Base-by-base conservation (phyloP, 2,888 invertebrate species). In the Blastobasis lacticolella region DNA sequence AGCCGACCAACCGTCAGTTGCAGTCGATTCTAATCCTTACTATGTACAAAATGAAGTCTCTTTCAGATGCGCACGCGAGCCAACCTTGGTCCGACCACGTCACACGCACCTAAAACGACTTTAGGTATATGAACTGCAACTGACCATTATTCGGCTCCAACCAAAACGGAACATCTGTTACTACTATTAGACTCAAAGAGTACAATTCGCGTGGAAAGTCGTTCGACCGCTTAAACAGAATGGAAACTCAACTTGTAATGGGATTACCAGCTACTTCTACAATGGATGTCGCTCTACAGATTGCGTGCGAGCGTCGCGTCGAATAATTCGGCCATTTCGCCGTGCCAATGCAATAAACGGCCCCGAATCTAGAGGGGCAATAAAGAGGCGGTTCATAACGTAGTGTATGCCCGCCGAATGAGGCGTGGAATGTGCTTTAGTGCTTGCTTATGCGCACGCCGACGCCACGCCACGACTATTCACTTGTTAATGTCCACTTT, bases 281-380 rank as follows among this genome's bases (percentile, higher is more conserved):
- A 23, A 23, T 23, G 23, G 23, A 23, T 23, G 23, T 23, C 23
- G 23, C 23, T 23, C 23, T 50, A 59, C 49, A 58, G 48, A 55
- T 59, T 56, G 60, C 57, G 62, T 45, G 57, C 49, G 58, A 56
- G 59, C 63, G 60, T 57, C 63, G 58, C 61, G 52, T 61, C 62
- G 63, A 64, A 70, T 70, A 69, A 65, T 69, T 67, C 58, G 42
- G 49, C 67, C 63, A 62, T 64, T 66, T 63, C 57, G 52, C 53
- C 57, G 54, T 62, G 66, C 61, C 59, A 60, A 58, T 61, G 67
- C 57, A 60, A 69, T 67, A 67, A 71, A 69, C 63, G 60, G 53
- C 55, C 56, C 51, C 48, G 60, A 60, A 54, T 55, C 61, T 53
- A 52, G 53, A 57, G 51, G 57, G 57, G 61, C 58, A 60, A 66